Percentiles rank a stretch among this genome's conserved stretches.
phyloP scores from a whole-genome alignment of 2,113 vertebrate genomes.

The Gopherus evgoodei region DNA sequence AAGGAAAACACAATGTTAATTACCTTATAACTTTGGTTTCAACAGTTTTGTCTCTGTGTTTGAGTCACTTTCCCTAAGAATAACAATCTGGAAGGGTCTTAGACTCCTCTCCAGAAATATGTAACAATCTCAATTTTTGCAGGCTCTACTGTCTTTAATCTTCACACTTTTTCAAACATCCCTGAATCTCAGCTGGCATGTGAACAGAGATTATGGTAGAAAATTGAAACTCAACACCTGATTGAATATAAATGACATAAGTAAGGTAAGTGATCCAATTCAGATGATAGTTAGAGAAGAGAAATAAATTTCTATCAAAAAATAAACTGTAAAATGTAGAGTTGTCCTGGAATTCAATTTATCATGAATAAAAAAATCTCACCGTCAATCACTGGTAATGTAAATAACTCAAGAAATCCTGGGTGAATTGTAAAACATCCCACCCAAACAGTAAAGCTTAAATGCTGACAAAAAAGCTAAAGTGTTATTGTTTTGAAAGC shows the following conservation, averaged over 20 bases:
- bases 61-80: constrained; percentile 6
- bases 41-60: neutral
- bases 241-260: neutral
- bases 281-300: neutral
- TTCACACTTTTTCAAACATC: neutral
- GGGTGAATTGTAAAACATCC: constrained; percentile 6
- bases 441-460: constrained; percentile 44
- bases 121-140: neutral
- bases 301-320: neutral
- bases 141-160: neutral
- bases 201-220: neutral
- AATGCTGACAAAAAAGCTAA: constrained; percentile 1
- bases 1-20: constrained; percentile 69
- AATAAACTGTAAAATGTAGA: neutral
- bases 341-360: neutral
- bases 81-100: neutral
- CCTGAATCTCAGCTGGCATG: neutral
- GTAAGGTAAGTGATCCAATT: neutral
- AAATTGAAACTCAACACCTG: neutral
- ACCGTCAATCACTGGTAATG: neutral
- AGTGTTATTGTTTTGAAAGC: constrained; percentile 53
- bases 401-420: neutral
- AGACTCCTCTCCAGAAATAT: neutral
- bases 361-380: neutral
- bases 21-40: constrained; percentile 65